Evolutionary conservation across 2,888 invertebrate genomes (phyloP), one percentile per base, ranked within the genome.

Genomic region (Nomada lathburiana): DNA sequence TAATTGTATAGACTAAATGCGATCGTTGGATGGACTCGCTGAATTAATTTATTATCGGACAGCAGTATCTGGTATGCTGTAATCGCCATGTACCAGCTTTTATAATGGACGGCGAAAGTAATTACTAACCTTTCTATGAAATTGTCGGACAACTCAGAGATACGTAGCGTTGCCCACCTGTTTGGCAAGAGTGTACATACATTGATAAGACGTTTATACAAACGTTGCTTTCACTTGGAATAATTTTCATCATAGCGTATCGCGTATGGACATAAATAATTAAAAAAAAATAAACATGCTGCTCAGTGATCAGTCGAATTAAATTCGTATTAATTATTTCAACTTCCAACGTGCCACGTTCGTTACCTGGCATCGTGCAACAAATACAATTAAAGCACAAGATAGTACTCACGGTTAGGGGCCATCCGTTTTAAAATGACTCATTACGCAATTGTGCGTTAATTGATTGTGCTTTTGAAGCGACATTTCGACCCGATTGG

Each of bases 11-110:
- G 69, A 74, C 59, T 80, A 65, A 74, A 72, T 44, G 65, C 29
- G 52, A 57, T 55, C 59, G 68, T 77, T 73, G 50, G 52, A 65
- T 36, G 44, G 23, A 50, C 26, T 55, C 52, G 53, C 68, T 76
- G 62, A 65, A 82, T 63, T 80, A 87, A 82, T 82, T 83, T 76
- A 79, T 68, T 70, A 80, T 80, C 76, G 73, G 42, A 36, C 29
- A 42, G 26, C 63, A 72, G 57, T 63, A 78, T 76, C 74, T 68
- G 52, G 23, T 63, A 57, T 23, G 69, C 64, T 26, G 59, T 71
- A 77, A 80, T 80, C 70, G 53, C 16, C 26, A 18, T 44, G 23
- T n/a, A 42, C 23, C 29, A 9, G 59, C 53, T 29, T 23, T 29
- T 59, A 9, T 23, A 18, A 59, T 20, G n/a, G 50, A 60, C 47